Evolutionary conservation across 2,797 vertebrate species (phyloP).

Genomic region (Peromyscus nudipes): DNA sequence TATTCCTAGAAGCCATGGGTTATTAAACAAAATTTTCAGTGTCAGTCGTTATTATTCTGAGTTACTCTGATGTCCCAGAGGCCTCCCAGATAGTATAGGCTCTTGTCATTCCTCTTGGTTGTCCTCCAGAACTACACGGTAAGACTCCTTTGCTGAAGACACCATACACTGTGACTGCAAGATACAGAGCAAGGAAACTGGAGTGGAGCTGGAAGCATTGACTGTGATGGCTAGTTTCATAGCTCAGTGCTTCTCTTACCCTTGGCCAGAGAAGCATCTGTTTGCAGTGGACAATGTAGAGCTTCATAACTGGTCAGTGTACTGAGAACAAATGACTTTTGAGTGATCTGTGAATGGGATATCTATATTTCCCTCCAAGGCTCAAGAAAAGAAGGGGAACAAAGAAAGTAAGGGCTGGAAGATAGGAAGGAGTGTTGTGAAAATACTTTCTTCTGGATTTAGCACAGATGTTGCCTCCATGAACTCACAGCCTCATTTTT

Average conservation of each 20-base stretch:
- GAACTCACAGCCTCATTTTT: background rate
- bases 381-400: background rate
- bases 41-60: background rate
- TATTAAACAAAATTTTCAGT: background rate
- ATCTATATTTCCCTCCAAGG: background rate
- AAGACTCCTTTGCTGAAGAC: background rate
- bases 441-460: background rate
- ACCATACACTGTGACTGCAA: too few species aligned
- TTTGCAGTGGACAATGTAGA: background rate
- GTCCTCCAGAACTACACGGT: background rate
- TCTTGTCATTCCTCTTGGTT: background rate
- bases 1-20: background rate
- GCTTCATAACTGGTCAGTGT: background rate
- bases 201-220: too few species aligned
- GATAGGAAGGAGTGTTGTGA: background rate
- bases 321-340: background rate
- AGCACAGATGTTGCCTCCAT: background rate
- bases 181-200: background rate
- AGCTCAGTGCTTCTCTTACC: background rate
- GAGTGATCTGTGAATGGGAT: fast-evolving
- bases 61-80: background rate
- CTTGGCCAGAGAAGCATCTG: background rate
- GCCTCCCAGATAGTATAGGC: background rate
- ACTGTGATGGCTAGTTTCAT: too few species aligned
- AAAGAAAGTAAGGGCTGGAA: background rate